phyloP scores from a whole-genome alignment of 2,888 invertebrate species.

The Parnassius smintheus region DNA sequence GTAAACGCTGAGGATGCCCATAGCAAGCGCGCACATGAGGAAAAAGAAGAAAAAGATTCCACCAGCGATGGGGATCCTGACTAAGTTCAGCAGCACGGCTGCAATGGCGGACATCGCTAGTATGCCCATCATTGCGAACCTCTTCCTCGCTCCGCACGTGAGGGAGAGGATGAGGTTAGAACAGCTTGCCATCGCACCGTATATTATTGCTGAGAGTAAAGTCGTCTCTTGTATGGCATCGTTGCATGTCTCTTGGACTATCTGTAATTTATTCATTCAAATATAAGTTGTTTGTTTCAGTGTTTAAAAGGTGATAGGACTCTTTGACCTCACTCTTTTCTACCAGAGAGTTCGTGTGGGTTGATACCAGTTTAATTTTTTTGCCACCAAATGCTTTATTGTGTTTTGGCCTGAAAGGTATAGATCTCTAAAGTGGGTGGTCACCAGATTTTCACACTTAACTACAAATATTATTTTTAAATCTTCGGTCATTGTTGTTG shows the following conservation, averaged over 20 bases:
- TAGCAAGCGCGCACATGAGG: conserved; percentile 64
- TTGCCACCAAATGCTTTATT: too few relatives aligned
- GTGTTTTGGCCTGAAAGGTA: too few relatives aligned
- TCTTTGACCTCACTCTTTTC: too few relatives aligned
- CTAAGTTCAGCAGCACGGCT: conserved; percentile 59
- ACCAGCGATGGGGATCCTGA: conserved; percentile 62
- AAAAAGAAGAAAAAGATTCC: conserved; percentile 74
- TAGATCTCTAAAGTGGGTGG: too few relatives aligned
- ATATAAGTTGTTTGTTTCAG: too few relatives aligned
- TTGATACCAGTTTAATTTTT: too few relatives aligned
- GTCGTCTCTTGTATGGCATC: conserved; percentile 72
- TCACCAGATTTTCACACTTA: too few relatives aligned
- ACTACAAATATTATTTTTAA: too few relatives aligned
- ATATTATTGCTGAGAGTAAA: conserved; percentile 67
- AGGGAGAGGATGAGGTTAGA: conserved; percentile 66
- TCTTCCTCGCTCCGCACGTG: conserved; percentile 64
- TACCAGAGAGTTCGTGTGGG: too few relatives aligned
- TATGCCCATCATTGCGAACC: conserved; percentile 66
- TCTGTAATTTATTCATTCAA: conserved; percentile 36
- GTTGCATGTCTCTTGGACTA: conserved; percentile 54
- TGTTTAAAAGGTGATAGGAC: too few relatives aligned
- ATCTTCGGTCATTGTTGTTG: too few relatives aligned
- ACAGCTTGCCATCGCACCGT: conserved; percentile 66
- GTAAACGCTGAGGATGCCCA: conserved; percentile 73
- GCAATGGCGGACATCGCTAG: conserved; percentile 51